A percentile compares a stretch with the other conserved stretches of the same genome.
phyloP scores from a whole-genome alignment of 2,888 invertebrate species.

The Orthonevra nobilis region DNA sequence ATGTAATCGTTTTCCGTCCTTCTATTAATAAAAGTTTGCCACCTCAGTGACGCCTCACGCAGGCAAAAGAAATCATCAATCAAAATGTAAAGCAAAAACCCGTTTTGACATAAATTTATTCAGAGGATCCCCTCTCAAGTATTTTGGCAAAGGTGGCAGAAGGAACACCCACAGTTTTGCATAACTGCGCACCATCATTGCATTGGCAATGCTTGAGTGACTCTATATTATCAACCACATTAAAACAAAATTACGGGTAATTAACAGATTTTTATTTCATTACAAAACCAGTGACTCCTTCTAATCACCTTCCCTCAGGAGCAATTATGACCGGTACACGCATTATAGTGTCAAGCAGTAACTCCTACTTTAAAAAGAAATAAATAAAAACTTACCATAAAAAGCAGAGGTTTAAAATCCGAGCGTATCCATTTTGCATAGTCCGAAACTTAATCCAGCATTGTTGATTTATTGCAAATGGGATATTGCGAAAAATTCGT shows the following conservation, averaged over 20 bases:
- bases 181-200: conserved; percentile 34
- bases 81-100: conserved; percentile 78
- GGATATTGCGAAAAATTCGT: neutral
- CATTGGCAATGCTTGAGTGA: no score
- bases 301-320: no score
- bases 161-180: conserved; percentile 15
- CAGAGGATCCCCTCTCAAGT: conserved; percentile 73
- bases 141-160: conserved; percentile 23
- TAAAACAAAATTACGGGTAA: conserved; percentile 36
- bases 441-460: conserved; percentile 48
- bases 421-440: conserved; percentile 49
- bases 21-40: conserved; percentile 64
- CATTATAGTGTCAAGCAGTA: no score
- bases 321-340: no score
- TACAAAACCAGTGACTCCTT: no score
- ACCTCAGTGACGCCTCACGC: conserved; percentile 57
- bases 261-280: conserved; percentile 39
- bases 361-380: no score
- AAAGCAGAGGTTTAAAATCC: conserved; percentile 30
- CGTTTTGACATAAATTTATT: conserved; percentile 80
- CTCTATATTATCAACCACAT: conserved; percentile 34
- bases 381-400: neutral
- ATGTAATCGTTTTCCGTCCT: conserved; percentile 58
- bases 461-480: conserved; percentile 35
- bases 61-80: conserved; percentile 76